Conservation (phyloP, 64 coral and sea anemone species). For the Anthopleura sola region DNA sequence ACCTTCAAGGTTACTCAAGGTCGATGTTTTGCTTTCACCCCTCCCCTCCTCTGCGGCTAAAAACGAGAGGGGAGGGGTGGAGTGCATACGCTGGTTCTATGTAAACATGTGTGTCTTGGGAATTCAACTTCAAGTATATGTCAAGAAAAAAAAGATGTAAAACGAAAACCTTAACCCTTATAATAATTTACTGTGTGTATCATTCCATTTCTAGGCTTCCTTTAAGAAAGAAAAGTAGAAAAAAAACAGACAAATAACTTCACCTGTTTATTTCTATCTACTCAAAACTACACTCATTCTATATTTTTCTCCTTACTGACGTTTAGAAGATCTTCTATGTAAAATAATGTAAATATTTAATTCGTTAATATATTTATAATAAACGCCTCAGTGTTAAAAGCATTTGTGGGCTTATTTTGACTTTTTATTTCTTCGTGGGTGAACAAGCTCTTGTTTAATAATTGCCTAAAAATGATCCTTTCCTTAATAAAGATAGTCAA, state of each 20-base stretch:
- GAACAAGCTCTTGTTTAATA: not conserved
- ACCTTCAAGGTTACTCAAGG: not conserved
- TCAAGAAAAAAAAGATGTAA: no score
- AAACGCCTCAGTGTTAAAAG: not conserved
- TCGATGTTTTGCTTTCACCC: not conserved
- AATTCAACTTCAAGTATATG: no score
- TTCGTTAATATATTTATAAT: not conserved
- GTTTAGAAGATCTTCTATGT: not conserved
- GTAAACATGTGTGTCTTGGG: no score
- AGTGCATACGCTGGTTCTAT: no score
- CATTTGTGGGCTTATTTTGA: not conserved
- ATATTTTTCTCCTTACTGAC: not conserved
- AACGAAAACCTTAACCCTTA: no score
- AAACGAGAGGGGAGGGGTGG: not conserved
- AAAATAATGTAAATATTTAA: conserved; percentile 1
- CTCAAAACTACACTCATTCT: not conserved
- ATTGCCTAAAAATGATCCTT: not conserved
- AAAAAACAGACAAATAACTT: no score
- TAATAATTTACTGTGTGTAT: no score
- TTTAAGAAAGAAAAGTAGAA: no score
- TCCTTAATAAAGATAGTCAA: no score
- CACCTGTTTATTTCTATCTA: no score
- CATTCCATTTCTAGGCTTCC: no score
- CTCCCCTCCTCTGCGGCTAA: not conserved
- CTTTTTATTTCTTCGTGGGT: not conserved